Base-by-base conservation (phyloP, 2,113 vertebrate genomes). In the Oryzias curvinotus region DNA sequence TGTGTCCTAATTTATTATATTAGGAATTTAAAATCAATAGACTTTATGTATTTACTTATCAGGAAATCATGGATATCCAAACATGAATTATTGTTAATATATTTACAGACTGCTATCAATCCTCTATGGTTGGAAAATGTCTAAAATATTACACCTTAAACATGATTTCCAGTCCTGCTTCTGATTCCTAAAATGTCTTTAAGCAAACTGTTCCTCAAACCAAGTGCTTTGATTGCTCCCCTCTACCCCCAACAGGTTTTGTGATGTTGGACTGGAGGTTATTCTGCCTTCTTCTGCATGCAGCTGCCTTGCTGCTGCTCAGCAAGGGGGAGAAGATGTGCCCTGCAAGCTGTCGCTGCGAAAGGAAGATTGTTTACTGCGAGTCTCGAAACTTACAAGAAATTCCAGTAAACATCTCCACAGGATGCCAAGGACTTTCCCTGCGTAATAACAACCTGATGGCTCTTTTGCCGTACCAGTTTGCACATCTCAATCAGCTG, bases 341-440 rank as follows among this genome's bases (percentile, higher is more conserved):
- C 88, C 96, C 96, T 17, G 91, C 79, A 72, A 95, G 84, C 85
- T 98, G 96, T 90, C 92, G 96, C 83, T 98, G 96, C 5, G 96
- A 98, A 66, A 95, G 96, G 49, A 98, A 98, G 87, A 96, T 98
- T 63, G 95, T 95, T 65, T 98, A 98, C 83, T 98, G 96, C 45
- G 96, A 98, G 73, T 98, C 96, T 3, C 95, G 95, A 21, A 93
- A 93, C 2, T 95, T 98, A 77, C 88, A 94, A 72, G 95, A 93
- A 85, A 92, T 98, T 84, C 96, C 96, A 1, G 93, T 93, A 74
- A 98, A 98, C 81, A 94, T 98, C 85, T 96, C 95, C 5, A 88
- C 87, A 0, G 95, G 96, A 64, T 98, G 96, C 55, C 96, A 98
- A 69, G 96, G 96, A 87, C 90, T 98, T 63, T 98, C 96, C 0